These are phyloP conservation scores for Chionoecetes opilio DNA, from an alignment of 1,140 invertebrate genomes.

Conservation along the genomic window DNA sequence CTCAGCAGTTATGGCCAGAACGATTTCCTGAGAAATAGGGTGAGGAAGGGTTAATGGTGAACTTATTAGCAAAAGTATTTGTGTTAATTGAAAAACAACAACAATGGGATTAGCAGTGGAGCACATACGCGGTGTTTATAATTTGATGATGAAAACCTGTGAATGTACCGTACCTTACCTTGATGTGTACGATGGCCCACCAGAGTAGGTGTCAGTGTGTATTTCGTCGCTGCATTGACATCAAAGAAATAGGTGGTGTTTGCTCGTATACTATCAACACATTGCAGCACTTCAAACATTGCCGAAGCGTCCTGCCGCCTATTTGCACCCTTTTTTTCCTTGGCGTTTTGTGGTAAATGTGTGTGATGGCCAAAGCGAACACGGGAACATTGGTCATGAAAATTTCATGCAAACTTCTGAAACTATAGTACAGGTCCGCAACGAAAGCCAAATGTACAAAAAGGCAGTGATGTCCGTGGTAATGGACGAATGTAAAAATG, in stretches of 20 bases:
- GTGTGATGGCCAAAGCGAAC: not conserved
- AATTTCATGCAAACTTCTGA: not conserved
- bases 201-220: no score
- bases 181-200: no score
- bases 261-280: not conserved
- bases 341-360: not conserved
- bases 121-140: no score
- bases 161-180: no score
- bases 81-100: not conserved
- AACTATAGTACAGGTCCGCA: not conserved
- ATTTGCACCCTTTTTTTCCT: not conserved
- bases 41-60: not conserved
- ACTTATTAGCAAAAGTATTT: not conserved
- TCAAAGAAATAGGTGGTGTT: not conserved
- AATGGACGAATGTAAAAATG: not conserved
- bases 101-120: no score
- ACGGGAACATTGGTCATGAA: not conserved
- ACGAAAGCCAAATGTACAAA: not conserved
- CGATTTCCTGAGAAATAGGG: conserved; percentile 90
- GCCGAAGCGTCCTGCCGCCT: not conserved
- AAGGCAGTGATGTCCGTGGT: not conserved
- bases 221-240: not conserved
- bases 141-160: no score
- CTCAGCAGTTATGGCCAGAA: conserved; percentile 97
- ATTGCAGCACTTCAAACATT: not conserved